phyloP scores from a whole-genome alignment of 2,113 vertebrate species.

The Labrus mixtus region DNA sequence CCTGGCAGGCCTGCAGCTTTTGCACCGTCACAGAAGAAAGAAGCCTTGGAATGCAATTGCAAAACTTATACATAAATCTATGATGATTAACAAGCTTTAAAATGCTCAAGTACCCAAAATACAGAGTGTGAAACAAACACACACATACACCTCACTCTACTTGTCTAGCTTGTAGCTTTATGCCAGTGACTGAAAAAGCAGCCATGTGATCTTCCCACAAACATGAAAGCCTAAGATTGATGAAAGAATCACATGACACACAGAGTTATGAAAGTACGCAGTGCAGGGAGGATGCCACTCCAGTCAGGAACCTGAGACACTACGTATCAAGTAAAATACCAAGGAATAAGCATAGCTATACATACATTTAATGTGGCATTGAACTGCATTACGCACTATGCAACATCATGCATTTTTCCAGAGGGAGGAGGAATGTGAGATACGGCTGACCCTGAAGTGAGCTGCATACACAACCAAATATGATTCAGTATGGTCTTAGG shows the following conservation, averaged over 20 bases:
- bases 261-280: constrained; percentile 55
- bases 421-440: not conserved
- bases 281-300: constrained; percentile 28
- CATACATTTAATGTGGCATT: constrained; percentile 7
- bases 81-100: not conserved
- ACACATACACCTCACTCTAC: not conserved
- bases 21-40: not conserved
- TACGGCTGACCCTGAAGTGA: too few relatives aligned
- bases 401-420: constrained; percentile 3
- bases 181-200: constrained; percentile 27
- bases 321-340: constrained; percentile 31
- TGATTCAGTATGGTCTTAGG: not conserved
- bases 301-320: constrained; percentile 51
- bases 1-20: constrained; percentile 30
- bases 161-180: not conserved
- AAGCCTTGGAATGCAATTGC: constrained; percentile 3
- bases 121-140: not conserved
- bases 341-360: constrained; percentile 13
- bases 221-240: constrained; percentile 68
- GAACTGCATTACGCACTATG: not conserved
- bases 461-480: not conserved
- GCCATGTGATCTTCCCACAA: constrained; percentile 56
- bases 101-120: constrained; percentile 4
- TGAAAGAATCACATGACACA: constrained; percentile 75
- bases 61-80: not conserved